Base-by-base conservation (phyloP, 2,113 vertebrate genomes). In the Tragelaphus imberbis region DNA sequence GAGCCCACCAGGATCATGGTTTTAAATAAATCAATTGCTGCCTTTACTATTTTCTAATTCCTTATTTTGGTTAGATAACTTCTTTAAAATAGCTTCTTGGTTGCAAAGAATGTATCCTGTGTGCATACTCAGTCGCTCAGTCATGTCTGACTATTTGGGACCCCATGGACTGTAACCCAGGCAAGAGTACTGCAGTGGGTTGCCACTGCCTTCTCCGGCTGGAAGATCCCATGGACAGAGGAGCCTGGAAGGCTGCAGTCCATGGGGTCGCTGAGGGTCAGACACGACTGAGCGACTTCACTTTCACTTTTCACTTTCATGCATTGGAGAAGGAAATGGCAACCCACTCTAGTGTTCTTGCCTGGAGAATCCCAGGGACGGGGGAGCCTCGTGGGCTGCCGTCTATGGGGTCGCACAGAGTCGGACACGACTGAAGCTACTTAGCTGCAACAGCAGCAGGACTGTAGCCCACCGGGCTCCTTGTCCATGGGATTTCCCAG, bases 391-490 rank as follows among this genome's bases (percentile, higher is more conserved):
- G 40, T 40, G 40, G 40, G 40, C 40, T 40, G 40, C 40, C 40
- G 4, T 40, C 40, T 40, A 40, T 40, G 40, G 40, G 40, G 4
- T 40, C 4, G 40, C 40, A 40, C 40, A 40, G 4, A 40, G 40
- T 40, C 40, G 40, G 40, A 40, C 40, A 40, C 4, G 40, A 40
- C 40, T 40, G 40, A 40, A 40, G 40, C 40, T 4, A 40, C 40
- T 40, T 40, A 40, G 40, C 40, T 40, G 40, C 40, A 40, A 4
- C 40, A 40, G 40, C 40, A 40, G 40, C 40, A 40, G 68, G n/a
- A 36, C n/a, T 40, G 2, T 71, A 71, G 68, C n/a, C n/a, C 2
- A 0, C 4, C 1, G 1, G 19, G n/a, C 17, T 23, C 68, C 33
- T 71, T 71, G n/a, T 12, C 10, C 68, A 71, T 40, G 68, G 68